Evolutionary conservation across 53 echinoderm and acorn worm genomes (phyloP).

Genomic region (Zoroaster sp.): DNA sequence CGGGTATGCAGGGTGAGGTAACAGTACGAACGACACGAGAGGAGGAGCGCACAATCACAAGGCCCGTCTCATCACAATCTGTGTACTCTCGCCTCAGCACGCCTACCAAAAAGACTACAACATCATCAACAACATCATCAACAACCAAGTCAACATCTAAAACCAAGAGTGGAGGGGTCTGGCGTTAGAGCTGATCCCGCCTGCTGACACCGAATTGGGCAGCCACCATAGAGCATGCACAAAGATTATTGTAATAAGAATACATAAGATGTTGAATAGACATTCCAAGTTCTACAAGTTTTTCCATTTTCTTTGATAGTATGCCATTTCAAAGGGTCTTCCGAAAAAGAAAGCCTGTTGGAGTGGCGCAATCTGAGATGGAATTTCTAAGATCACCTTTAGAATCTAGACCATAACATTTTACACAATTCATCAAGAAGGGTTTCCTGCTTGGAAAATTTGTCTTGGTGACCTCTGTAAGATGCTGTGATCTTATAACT

Average conservation of each 20-base stretch:
- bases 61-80: constrained; percentile 47
- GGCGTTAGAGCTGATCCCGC: constrained; percentile 16
- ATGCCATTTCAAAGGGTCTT: constrained; percentile 8
- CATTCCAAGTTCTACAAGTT: neutral
- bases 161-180: constrained; percentile 28
- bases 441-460: neutral
- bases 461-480: constrained; percentile 28
- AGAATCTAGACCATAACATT: neutral
- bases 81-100: neutral
- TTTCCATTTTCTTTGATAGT: neutral
- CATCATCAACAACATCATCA: constrained; percentile 1
- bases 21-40: constrained; percentile 86
- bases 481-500: neutral
- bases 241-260: neutral
- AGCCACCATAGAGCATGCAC: constrained; percentile 20
- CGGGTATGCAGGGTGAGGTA: constrained; percentile 75
- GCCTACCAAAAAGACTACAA: neutral
- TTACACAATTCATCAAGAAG: neutral
- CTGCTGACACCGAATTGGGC: constrained; percentile 1
- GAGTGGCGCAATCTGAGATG: neutral
- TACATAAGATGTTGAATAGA: neutral
- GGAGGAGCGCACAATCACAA: constrained; percentile 84
- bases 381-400: neutral
- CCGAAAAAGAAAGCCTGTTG: neutral
- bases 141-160: constrained; percentile 42